These are phyloP conservation scores for Hetaerina titia DNA, from an alignment of 2,888 invertebrate species.

Conservation along the genomic window DNA sequence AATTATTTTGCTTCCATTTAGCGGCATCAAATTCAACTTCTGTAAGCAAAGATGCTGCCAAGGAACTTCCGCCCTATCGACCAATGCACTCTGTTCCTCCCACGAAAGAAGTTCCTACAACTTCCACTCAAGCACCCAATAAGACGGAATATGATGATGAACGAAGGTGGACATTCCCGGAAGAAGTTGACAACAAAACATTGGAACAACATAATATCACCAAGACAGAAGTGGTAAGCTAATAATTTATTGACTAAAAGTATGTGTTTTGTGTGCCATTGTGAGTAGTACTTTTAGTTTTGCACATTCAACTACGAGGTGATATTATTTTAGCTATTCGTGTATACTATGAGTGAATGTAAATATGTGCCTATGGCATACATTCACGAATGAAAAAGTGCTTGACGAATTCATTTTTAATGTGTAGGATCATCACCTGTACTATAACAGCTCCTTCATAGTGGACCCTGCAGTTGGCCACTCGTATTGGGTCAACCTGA, in stretches of 20 bases:
- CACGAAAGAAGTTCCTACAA: neutral
- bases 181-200: conserved; percentile 42
- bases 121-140: neutral
- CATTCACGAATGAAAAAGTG: neutral
- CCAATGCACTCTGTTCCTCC: neutral
- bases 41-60: neutral
- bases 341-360: no score
- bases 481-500: conserved; percentile 86
- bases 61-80: neutral
- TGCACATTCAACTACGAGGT: neutral
- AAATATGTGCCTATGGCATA: no score
- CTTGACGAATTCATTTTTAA: neutral
- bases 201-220: conserved; percentile 60
- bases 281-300: neutral
- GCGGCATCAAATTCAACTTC: neutral
- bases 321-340: no score
- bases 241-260: neutral
- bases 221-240: conserved; percentile 62
- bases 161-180: neutral
- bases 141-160: conserved; percentile 23
- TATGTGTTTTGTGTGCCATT: neutral
- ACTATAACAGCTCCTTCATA: conserved; percentile 88
- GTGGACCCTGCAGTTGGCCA: conserved; percentile 80
- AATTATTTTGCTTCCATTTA: neutral
- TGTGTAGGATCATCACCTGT: conserved; percentile 84